Conservation (phyloP, 2,113 vertebrate genomes). For the Colinus virginianus region DNA sequence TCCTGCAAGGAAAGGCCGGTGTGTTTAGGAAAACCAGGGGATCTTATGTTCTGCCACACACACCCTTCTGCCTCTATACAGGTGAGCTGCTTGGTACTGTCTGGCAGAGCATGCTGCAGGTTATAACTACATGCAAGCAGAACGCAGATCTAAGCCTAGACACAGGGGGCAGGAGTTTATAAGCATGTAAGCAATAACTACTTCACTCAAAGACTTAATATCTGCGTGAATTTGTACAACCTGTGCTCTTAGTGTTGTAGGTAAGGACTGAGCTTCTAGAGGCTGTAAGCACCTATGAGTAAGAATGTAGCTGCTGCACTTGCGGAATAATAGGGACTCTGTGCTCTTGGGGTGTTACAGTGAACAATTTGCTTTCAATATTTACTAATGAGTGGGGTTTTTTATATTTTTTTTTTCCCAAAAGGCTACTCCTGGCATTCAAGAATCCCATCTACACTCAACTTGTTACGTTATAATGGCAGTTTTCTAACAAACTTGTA, state of each 20-base stretch:
- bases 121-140: rapidly evolving
- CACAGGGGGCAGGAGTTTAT: background rate
- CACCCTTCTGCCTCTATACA: background rate
- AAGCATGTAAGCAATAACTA: background rate
- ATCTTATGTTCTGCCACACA: background rate
- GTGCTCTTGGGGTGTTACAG: background rate
- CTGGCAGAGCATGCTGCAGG: background rate
- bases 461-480: background rate
- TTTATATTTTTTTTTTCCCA: background rate
- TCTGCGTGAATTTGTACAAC: background rate
- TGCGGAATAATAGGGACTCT: background rate
- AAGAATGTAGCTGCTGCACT: background rate
- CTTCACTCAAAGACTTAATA: background rate
- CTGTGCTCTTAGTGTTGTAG: rapidly evolving
- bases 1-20: background rate
- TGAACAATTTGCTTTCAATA: background rate
- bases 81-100: rapidly evolving
- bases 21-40: background rate
- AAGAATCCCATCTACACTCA: background rate
- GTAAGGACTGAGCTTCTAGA: background rate
- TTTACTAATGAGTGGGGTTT: background rate
- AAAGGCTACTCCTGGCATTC: background rate
- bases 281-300: background rate
- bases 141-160: rapidly evolving
- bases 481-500: background rate